Evolutionary conservation across 2,113 vertebrate species (phyloP).

Genomic region (Erythrocebus patas): DNA sequence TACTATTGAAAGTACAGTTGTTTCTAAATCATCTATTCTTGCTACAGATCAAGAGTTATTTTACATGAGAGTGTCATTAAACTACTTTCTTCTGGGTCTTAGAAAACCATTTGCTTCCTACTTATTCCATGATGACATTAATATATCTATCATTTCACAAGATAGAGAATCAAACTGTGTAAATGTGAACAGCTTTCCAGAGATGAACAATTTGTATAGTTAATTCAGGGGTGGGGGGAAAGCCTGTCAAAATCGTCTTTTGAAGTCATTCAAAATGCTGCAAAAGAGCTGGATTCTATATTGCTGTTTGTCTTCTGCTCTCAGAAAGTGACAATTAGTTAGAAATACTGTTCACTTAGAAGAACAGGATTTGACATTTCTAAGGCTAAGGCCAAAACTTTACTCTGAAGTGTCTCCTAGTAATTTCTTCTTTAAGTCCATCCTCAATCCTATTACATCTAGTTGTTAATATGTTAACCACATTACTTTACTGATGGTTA

Average conservation of each 20-base stretch:
- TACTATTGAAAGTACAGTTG: background rate
- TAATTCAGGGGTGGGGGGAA: background rate
- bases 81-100: background rate
- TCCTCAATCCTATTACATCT: background rate
- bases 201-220: background rate
- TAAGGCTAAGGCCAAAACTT: background rate
- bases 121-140: background rate
- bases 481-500: no score
- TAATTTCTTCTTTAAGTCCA: background rate
- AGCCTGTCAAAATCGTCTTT: background rate
- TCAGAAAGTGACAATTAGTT: background rate
- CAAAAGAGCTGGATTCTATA: background rate
- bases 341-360: background rate
- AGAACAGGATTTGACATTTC: background rate
- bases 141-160: slow-evolving; percentile 29
- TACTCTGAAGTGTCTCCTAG: background rate
- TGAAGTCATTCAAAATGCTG: background rate
- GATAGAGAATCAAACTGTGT: background rate
- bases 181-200: background rate
- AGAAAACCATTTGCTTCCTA: background rate
- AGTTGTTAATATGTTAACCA: background rate
- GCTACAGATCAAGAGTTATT: slow-evolving; percentile 25
- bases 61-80: background rate
- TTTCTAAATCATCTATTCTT: slow-evolving; percentile 39
- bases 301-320: background rate